Base-by-base conservation (phyloP, 2,888 invertebrate species). In the Thecophora atra region DNA sequence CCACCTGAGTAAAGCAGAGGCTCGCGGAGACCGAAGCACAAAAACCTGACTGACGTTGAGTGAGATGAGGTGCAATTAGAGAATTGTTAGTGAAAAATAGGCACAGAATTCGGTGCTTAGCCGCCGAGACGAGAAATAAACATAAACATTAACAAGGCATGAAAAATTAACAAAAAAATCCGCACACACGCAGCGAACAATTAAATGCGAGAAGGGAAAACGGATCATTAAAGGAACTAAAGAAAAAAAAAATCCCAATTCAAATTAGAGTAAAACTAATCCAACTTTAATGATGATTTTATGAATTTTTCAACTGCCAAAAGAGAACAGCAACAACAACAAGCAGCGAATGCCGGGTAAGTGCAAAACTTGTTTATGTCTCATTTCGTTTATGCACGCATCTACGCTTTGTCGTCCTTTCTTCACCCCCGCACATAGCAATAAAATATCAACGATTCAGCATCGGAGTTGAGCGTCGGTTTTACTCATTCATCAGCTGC, bases 291-390 rank as follows among this genome's bases (percentile, higher is more conserved):
- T 42, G 37, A 65, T 47, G 26, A 21, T 65, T 65, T 52, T 54
- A 67, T 24, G 13, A 60, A 67, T 42, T 71, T 64, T 2, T 65
- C 30, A 17, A 60, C 51, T 65, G 64, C 51, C 71, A 66, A 65
- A 65, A 58, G 62, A 44, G 62, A 67, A 68, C 19, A 67, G 51
- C 42, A 70, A 67, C 56, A 70, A 52, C 44, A 65, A 71, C 54
- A 70, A 62, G n/a, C 52, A 63, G 54, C 26, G 1, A 13, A 58
- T 28, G 3, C 17, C 30, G 11, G 52, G 52, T 54, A 64, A 64
- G 64, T 47, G 64, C 64, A 64, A 47, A 47, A 64, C 64, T 64
- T 64, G 64, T 64, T 64, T 64, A 64, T 47, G 44, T 44, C 64
- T 64, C 64, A 64, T 47, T 47, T 11, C 28, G 24, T 24, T 19